Evolutionary conservation across 2,888 invertebrate species (phyloP).

Genomic region (Omphaloscelis lunosa): DNA sequence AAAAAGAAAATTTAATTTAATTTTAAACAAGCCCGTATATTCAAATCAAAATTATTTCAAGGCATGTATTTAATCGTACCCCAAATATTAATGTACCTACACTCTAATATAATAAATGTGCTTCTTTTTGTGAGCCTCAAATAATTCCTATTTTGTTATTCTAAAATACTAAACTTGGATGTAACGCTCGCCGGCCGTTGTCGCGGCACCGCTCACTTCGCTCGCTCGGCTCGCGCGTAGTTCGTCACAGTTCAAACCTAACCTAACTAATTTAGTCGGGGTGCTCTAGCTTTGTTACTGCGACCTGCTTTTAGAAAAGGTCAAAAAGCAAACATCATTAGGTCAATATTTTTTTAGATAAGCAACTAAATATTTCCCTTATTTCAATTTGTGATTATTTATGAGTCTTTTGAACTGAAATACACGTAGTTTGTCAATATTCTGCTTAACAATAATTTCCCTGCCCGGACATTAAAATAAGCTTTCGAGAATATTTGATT

Average conservation of each 20-base stretch:
- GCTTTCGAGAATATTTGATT: constrained; percentile 26
- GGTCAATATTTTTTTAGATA: not conserved
- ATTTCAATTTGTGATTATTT: not conserved
- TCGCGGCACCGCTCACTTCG: too few species aligned
- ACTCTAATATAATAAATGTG: too few species aligned
- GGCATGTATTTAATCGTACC: not conserved
- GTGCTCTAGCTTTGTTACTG: not conserved
- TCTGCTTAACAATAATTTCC: not conserved
- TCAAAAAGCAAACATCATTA: not conserved
- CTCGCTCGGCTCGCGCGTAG: too few species aligned
- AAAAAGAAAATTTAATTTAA: not conserved
- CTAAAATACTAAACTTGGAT: too few species aligned
- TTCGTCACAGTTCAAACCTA: too few species aligned
- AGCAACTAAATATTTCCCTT: not conserved
- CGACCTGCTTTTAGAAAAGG: not conserved
- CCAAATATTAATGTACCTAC: too few species aligned
- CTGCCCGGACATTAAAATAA: not conserved
- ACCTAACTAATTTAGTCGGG: too few species aligned
- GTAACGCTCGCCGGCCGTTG: too few species aligned
- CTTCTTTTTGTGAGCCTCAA: too few species aligned
- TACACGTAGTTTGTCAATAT: not conserved
- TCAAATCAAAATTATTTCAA: not conserved
- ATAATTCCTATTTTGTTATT: too few species aligned
- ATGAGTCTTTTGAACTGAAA: not conserved
- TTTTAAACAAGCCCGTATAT: not conserved